Conservation (phyloP, 1,140 invertebrate genomes). For the Branchinecta lynchi region DNA sequence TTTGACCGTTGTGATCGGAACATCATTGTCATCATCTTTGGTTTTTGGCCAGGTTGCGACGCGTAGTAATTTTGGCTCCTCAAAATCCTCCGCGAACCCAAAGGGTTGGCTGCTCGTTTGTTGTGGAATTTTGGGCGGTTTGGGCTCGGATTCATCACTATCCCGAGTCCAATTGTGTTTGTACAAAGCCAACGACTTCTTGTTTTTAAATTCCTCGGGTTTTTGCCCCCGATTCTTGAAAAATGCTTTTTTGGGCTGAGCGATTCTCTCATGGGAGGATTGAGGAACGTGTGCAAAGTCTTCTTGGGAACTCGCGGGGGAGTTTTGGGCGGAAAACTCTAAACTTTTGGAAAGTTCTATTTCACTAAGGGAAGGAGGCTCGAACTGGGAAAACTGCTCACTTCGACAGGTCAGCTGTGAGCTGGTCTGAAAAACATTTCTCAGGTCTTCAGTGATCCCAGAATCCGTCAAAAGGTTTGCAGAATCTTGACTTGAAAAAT, state of each 20-base stretch:
- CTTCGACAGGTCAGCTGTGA: no score
- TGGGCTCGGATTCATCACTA: constrained; percentile 34
- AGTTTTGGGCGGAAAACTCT: neutral
- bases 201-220: constrained; percentile 26
- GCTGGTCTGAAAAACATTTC: no score
- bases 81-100: constrained; percentile 37
- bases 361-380: neutral
- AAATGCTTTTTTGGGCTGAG: constrained; percentile 42
- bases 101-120: constrained; percentile 14
- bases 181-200: constrained; percentile 62
- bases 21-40: constrained; percentile 30
- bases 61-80: constrained; percentile 42
- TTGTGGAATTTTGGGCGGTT: neutral
- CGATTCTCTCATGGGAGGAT: neutral
- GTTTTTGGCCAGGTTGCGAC: constrained; percentile 41
- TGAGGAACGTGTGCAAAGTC: neutral
- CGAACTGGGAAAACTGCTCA: neutral
- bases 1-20: neutral
- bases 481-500: no score
- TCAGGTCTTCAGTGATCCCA: no score
- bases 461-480: no score
- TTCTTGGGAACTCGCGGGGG: neutral
- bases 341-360: no score
- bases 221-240: constrained; percentile 16
- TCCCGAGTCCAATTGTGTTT: constrained; percentile 73